Percentiles rank a stretch among this genome's conserved stretches.
These are phyloP conservation scores for Rotaria macrura DNA, from an alignment of 2,888 invertebrate species.

Conservation along the genomic window DNA sequence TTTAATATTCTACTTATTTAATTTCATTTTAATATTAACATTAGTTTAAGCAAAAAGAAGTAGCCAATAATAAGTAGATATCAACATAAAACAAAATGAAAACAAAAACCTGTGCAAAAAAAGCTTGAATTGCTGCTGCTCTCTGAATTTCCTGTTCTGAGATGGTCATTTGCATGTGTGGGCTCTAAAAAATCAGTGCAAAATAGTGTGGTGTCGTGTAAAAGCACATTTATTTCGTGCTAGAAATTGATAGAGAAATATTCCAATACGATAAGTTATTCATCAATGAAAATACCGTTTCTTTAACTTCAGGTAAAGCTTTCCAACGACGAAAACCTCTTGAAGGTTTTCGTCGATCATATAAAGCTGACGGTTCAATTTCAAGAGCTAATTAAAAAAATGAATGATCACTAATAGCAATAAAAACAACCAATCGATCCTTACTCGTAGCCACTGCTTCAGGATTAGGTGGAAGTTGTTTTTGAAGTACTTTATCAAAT, in stretches of 20 bases:
- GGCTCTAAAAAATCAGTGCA: background rate
- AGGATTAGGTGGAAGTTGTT: background rate
- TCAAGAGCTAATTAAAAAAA: background rate
- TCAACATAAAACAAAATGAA: too few relatives aligned
- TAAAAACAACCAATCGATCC: too few relatives aligned
- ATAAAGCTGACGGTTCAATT: background rate
- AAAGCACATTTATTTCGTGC: background rate
- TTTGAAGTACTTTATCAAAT: constrained; percentile 14
- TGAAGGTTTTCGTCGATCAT: background rate
- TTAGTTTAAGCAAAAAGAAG: background rate
- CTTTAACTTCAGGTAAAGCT: constrained; percentile 10
- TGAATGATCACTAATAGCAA: background rate
- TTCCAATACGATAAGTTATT: background rate
- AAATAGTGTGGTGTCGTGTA: background rate
- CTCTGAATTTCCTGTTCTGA: background rate
- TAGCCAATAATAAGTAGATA: background rate
- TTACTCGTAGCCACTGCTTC: background rate
- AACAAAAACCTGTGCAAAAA: background rate
- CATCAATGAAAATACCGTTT: background rate
- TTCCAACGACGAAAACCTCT: constrained; percentile 27
- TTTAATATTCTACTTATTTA: background rate
- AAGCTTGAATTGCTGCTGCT: background rate
- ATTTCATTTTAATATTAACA: background rate
- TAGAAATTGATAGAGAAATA: background rate
- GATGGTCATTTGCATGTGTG: background rate